Evolutionary conservation across 2,113 vertebrate genomes (phyloP).

Genomic region (Casuarius casuarius): DNA sequence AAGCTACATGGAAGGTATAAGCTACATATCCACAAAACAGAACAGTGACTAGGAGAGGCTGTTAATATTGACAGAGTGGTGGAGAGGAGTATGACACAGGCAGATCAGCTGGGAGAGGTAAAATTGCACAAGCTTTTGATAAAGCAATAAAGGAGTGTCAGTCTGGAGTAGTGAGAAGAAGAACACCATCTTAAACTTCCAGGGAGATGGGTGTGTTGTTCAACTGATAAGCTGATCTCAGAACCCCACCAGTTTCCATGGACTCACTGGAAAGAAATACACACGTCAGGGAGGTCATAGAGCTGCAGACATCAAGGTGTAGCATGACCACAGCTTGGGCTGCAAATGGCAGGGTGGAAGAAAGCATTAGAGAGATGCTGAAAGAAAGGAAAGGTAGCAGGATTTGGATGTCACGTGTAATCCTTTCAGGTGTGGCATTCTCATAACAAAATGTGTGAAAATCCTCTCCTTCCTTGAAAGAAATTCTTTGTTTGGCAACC

Average conservation of each 20-base stretch:
- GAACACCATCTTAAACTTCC: not conserved
- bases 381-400: not conserved
- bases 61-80: not conserved
- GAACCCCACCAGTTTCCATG: not conserved
- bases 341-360: not conserved
- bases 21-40: not conserved
- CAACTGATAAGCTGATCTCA: not conserved
- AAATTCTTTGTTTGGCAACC: not conserved
- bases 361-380: not conserved
- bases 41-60: not conserved
- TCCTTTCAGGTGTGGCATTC: not conserved
- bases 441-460: conserved; percentile 20
- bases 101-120: not conserved
- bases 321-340: not conserved
- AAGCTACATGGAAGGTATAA: not conserved
- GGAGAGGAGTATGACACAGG: not conserved
- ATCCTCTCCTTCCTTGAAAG: not conserved
- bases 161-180: not conserved
- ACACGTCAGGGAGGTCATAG: not conserved
- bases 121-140: not conserved
- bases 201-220: not conserved
- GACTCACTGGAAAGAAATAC: not conserved
- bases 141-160: not conserved
- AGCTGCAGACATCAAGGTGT: not conserved
- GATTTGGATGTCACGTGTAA: not conserved